These are phyloP conservation scores for Cygnus olor DNA, from an alignment of 2,797 vertebrate genomes.

Conservation along the genomic window DNA sequence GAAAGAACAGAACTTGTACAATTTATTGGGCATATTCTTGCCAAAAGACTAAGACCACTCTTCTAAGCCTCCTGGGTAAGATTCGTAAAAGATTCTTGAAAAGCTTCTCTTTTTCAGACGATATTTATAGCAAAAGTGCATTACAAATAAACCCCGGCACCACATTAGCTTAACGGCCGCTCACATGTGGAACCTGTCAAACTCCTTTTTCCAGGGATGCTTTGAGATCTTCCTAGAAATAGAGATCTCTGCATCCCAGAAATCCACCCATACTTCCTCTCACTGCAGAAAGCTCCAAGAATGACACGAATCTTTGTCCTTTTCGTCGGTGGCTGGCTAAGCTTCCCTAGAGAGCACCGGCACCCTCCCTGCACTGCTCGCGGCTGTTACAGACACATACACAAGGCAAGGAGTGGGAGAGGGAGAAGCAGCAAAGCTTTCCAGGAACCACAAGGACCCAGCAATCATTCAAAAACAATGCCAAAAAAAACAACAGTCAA, in stretches of 20 bases:
- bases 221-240: not conserved
- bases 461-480: not conserved
- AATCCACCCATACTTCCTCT: not conserved
- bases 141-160: not conserved
- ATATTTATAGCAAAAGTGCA: not conserved
- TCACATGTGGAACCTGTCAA: not conserved
- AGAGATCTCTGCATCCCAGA: not conserved
- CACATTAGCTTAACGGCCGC: accelerated
- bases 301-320: not conserved
- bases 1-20: not conserved
- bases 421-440: constrained; percentile 3
- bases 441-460: not conserved
- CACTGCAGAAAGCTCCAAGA: not conserved
- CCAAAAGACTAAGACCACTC: not conserved
- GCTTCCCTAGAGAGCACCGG: not conserved
- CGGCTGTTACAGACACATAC: not conserved
- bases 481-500: not conserved
- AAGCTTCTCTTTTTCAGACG: not conserved
- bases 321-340: not conserved
- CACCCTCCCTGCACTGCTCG: not conserved
- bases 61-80: not conserved
- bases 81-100: not conserved
- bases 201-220: not conserved
- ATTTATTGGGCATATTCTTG: not conserved
- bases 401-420: not conserved